Percentiles rank a stretch among this genome's conserved stretches.
Evolutionary conservation across 2,888 invertebrate genomes (phyloP).

Genomic region (Alloscopus bannaensis): DNA sequence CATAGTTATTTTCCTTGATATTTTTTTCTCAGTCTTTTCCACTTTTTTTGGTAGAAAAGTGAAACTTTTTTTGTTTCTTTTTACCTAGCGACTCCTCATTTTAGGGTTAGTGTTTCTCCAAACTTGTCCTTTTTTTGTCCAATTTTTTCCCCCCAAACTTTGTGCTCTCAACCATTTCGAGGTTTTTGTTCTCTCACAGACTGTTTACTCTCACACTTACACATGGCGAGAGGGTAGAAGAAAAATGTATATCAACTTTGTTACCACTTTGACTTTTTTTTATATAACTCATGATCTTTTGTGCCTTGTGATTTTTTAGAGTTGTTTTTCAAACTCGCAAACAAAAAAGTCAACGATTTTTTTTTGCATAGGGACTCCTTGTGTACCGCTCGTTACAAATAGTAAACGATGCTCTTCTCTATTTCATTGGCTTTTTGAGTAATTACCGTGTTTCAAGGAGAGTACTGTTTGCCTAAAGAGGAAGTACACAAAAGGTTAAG

Average conservation of each 20-base stretch:
- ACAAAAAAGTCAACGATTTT: no score
- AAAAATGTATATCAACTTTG: no score
- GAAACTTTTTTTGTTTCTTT: slow-evolving; percentile 3
- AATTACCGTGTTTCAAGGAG: slow-evolving; percentile 11
- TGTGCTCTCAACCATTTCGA: neutral
- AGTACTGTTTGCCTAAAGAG: no score
- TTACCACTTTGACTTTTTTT: no score
- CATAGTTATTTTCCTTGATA: neutral
- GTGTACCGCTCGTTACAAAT: no score
- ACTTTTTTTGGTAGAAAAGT: slow-evolving; percentile 4
- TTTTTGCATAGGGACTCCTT: no score
- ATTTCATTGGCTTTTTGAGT: neutral
- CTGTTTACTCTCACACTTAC: no score
- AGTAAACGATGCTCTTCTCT: neutral
- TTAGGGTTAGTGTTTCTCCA: slow-evolving; percentile 9
- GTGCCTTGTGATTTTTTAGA: neutral
- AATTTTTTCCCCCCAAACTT: neutral
- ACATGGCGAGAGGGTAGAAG: no score
- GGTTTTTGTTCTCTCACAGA: no score
- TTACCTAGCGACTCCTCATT: slow-evolving; percentile 16
- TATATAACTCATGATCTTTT: no score
- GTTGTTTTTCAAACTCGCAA: neutral
- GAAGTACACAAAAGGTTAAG: no score
- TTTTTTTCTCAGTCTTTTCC: slow-evolving; percentile 2
- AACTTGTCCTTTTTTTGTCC: slow-evolving; percentile 25